phyloP scores from a whole-genome alignment of 2,888 invertebrate species.

The Scrobipalpa costella region DNA sequence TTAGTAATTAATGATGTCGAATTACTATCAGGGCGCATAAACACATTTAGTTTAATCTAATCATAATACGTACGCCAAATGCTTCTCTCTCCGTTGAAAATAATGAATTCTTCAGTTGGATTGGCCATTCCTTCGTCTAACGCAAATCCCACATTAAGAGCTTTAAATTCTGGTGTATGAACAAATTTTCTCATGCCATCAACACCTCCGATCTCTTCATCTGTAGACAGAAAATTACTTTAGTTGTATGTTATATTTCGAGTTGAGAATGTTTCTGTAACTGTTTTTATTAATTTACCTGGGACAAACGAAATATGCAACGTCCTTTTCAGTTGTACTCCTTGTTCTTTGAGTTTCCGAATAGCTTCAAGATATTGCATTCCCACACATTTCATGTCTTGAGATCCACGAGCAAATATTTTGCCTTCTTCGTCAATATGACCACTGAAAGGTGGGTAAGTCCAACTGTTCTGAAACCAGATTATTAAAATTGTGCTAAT shows the following conservation, averaged over 20 bases:
- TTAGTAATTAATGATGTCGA: background rate
- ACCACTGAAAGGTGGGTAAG: constrained; percentile 92
- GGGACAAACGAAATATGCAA: constrained; percentile 87
- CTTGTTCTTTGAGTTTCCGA: constrained; percentile 79
- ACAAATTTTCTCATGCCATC: constrained; percentile 91
- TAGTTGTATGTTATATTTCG: background rate
- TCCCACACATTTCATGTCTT: constrained; percentile 93
- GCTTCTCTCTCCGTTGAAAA: constrained; percentile 89
- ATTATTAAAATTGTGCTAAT: background rate
- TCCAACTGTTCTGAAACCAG: constrained; percentile 89
- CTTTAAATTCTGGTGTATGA: constrained; percentile 85
- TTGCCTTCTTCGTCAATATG: constrained; percentile 92
- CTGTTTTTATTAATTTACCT: constrained; percentile 64
- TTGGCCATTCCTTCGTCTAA: constrained; percentile 94
- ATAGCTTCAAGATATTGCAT: constrained; percentile 88
- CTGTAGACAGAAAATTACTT: constrained; percentile 64
- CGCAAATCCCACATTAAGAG: constrained; percentile 90
- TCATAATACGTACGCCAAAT: constrained; percentile 89
- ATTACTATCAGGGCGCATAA: background rate
- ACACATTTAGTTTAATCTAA: background rate
- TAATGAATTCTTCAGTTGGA: constrained; percentile 82
- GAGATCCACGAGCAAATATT: constrained; percentile 92
- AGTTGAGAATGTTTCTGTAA: background rate
- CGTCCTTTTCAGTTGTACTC: constrained; percentile 81
- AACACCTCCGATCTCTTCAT: constrained; percentile 93